Percentiles rank a stretch among this genome's conserved stretches.
phyloP scores from a whole-genome alignment of 2,113 vertebrate genomes.

The Nesogale talazaci region DNA sequence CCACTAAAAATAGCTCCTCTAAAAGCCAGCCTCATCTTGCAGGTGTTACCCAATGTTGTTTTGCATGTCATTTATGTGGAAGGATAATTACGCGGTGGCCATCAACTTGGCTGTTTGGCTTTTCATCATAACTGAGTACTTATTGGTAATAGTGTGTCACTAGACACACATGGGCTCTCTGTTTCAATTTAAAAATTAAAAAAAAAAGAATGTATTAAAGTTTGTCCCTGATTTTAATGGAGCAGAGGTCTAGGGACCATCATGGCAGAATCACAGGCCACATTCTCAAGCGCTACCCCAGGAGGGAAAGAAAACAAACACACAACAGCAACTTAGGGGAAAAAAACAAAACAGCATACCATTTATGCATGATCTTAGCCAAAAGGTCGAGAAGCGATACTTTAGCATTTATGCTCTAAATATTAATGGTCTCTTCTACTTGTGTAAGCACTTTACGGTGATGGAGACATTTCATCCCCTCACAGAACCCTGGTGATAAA shows the following conservation, averaged over 20 bases:
- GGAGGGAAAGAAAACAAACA: slow-evolving; percentile 42
- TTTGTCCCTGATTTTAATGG: slow-evolving; percentile 23
- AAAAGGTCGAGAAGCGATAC: too few species aligned
- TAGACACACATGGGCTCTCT: slow-evolving; percentile 22
- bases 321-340: background rate
- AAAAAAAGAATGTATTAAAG: slow-evolving; percentile 51
- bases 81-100: slow-evolving; percentile 53
- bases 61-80: slow-evolving; percentile 36
- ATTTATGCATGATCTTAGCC: too few species aligned
- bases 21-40: slow-evolving; percentile 22
- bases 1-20: slow-evolving; percentile 26
- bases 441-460: slow-evolving; percentile 3
- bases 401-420: slow-evolving; percentile 15
- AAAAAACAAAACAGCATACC: background rate
- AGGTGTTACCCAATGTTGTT: slow-evolving; percentile 41
- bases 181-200: background rate
- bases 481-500: background rate
- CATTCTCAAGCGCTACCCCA: slow-evolving; percentile 29
- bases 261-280: background rate
- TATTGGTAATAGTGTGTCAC: background rate
- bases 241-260: slow-evolving; percentile 34
- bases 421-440: slow-evolving; percentile 34
- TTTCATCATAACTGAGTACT: slow-evolving; percentile 41
- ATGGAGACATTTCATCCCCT: slow-evolving; percentile 21
- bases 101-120: background rate